These are phyloP conservation scores for Falco cherrug DNA, from an alignment of 2,797 vertebrate species.

Conservation along the genomic window DNA sequence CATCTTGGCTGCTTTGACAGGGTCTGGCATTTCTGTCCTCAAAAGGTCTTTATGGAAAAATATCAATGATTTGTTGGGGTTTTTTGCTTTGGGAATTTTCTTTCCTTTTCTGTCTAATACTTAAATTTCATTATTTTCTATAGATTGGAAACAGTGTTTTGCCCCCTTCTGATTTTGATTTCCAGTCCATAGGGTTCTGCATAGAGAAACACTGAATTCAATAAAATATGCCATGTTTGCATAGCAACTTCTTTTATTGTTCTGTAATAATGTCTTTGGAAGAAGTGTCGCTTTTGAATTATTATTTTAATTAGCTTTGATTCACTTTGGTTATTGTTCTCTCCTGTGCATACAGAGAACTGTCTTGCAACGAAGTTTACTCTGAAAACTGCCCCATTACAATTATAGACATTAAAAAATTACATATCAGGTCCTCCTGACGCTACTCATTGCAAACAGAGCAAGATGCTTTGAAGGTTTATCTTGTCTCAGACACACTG, in stretches of 20 bases:
- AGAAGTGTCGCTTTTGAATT: conserved; percentile 33
- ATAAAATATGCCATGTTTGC: not conserved
- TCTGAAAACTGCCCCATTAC: not conserved
- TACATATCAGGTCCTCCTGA: not conserved
- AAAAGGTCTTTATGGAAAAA: not conserved
- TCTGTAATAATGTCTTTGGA: not conserved
- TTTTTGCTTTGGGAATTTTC: not conserved
- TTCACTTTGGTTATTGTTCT: conserved; percentile 1
- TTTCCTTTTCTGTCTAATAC: not conserved
- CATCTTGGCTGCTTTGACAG: not conserved
- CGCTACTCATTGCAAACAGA: not conserved
- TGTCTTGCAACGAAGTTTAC: not conserved
- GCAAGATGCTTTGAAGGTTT: not conserved
- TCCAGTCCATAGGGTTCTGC: not conserved
- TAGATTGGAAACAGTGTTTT: not conserved
- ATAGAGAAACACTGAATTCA: not conserved
- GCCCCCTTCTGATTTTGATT: not conserved
- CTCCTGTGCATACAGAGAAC: not conserved
- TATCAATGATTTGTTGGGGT: not conserved
- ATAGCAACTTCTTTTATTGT: not conserved
- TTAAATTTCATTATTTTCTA: not conserved
- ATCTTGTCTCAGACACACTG: not conserved
- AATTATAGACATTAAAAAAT: not conserved
- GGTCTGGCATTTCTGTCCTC: not conserved
- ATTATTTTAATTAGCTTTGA: conserved; percentile 63